phyloP scores from a whole-genome alignment of 2,113 vertebrate species.

The Donacobius atricapilla region DNA sequence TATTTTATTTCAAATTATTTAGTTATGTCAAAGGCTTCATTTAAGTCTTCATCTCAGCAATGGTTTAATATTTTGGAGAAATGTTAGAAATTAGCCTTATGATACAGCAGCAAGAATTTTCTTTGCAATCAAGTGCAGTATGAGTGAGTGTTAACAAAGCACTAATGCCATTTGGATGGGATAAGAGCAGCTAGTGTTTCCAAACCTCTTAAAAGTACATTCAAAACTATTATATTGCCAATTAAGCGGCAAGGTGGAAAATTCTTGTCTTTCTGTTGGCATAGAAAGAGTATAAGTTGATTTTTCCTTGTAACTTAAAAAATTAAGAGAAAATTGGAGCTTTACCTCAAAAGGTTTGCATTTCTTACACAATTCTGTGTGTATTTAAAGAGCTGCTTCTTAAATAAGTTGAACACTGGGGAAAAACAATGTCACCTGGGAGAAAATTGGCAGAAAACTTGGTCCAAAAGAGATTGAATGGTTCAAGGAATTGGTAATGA shows the following conservation, averaged over 20 bases:
- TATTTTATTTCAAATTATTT: background rate
- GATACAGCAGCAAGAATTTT: slow-evolving; percentile 15
- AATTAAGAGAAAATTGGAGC: slow-evolving; percentile 11
- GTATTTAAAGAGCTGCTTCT: background rate
- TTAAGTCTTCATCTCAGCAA: background rate
- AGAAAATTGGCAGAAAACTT: background rate
- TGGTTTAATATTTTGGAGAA: background rate
- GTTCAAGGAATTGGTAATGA: background rate
- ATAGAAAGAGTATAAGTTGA: background rate
- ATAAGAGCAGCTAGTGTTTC: slow-evolving; percentile 4
- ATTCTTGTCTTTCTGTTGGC: slow-evolving; percentile 67
- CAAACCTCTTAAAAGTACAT: slow-evolving; percentile 55
- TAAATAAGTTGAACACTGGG: background rate
- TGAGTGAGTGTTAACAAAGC: slow-evolving; percentile 62
- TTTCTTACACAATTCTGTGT: background rate
- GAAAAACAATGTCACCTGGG: background rate
- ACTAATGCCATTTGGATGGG: slow-evolving; percentile 67
- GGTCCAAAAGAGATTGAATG: background rate
- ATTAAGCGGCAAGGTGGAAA: slow-evolving; percentile 74
- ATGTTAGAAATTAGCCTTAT: background rate
- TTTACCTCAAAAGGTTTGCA: background rate
- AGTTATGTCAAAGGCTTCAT: background rate
- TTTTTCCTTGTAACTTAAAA: background rate
- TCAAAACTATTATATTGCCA: slow-evolving; percentile 61
- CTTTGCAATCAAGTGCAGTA: background rate